These are phyloP conservation scores for Epirrita christyi DNA, from an alignment of 2,888 invertebrate species.

Conservation along the genomic window DNA sequence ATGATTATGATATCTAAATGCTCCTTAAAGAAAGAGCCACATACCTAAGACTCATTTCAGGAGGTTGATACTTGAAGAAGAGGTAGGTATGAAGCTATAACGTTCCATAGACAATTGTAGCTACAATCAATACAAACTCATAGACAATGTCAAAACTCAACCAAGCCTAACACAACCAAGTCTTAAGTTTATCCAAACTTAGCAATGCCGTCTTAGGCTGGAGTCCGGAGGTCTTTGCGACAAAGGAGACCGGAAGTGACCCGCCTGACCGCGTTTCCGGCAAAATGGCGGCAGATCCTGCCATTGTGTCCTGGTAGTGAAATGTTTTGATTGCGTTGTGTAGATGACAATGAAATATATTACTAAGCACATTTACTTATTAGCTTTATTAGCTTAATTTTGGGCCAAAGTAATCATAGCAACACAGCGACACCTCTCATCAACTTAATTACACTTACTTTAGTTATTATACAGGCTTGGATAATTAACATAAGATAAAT, in stretches of 20 bases:
- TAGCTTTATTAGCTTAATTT: constrained; percentile 4
- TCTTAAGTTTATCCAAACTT: constrained; percentile 4
- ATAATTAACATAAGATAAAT: no score
- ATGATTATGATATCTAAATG: no score
- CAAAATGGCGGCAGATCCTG: constrained; percentile 37
- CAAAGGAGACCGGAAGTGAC: constrained; percentile 39
- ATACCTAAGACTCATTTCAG: no score
- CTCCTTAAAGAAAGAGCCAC: no score
- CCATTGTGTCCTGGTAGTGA: constrained; percentile 30
- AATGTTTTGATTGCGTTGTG: constrained; percentile 28
- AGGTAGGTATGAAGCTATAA: no score
- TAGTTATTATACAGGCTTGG: no score
- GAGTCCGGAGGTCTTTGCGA: constrained; percentile 29
- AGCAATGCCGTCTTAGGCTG: constrained; percentile 27
- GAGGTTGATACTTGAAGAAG: no score
- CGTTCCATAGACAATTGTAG: not conserved
- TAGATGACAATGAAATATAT: constrained; percentile 1
- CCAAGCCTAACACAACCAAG: not conserved
- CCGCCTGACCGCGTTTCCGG: constrained; percentile 39
- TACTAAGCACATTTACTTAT: constrained; percentile 1
- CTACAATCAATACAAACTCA: not conserved
- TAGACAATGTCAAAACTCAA: constrained; percentile 4
- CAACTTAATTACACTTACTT: no score
- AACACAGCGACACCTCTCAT: no score
- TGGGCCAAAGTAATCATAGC: no score